phyloP scores from a whole-genome alignment of 1,140 invertebrate species.

The Drosophila kanapiae region DNA sequence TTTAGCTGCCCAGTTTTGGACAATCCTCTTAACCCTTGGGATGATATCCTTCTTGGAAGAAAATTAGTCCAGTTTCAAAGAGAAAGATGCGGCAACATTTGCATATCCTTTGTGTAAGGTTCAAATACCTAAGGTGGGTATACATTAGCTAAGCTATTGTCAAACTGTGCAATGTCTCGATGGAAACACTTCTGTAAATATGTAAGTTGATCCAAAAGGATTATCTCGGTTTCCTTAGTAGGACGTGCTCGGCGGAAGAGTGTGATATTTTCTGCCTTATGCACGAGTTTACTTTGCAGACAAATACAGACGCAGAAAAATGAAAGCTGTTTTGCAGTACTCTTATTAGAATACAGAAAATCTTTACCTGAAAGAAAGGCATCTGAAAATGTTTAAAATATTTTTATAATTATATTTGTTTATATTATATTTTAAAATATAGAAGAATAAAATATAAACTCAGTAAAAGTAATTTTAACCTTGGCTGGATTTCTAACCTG shows the following conservation, averaged over 20 bases:
- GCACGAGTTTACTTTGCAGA: constrained; percentile 51
- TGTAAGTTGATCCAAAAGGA: constrained; percentile 40
- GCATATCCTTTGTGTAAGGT: constrained; percentile 27
- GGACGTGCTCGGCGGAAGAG: constrained; percentile 18
- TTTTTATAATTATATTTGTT: no score
- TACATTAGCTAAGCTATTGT: constrained; percentile 74
- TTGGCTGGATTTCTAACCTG: neutral
- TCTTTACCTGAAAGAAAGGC: no score
- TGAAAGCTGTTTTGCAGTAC: neutral
- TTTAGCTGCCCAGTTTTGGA: constrained; percentile 52
- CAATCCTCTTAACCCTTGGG: constrained; percentile 70
- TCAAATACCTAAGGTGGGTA: constrained; percentile 14
- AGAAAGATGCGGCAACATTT: constrained; percentile 57
- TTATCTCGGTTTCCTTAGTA: constrained; percentile 16
- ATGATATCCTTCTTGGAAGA: constrained; percentile 30
- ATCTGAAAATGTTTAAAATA: neutral
- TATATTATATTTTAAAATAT: no score
- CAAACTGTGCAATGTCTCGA: constrained; percentile 49
- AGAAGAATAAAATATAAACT: neutral
- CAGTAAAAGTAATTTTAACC: neutral
- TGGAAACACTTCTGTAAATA: constrained; percentile 15
- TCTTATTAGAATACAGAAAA: neutral
- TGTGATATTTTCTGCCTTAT: constrained; percentile 48
- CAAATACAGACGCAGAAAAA: constrained; percentile 16
- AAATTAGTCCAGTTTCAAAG: constrained; percentile 56